Conservation (phyloP, 2,888 invertebrate species). For the Dastarcus helophoroides region DNA sequence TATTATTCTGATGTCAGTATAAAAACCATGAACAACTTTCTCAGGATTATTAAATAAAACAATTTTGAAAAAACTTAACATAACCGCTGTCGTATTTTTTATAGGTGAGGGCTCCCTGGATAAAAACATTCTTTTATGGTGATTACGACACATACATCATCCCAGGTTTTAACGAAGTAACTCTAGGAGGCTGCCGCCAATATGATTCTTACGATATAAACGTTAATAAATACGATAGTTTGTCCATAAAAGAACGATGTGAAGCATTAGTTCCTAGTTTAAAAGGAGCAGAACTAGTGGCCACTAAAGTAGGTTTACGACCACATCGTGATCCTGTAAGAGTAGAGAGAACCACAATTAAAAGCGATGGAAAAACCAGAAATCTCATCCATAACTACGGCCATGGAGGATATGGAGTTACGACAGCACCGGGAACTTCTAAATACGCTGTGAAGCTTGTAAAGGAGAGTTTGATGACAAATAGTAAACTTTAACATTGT, state of each 20-base stretch:
- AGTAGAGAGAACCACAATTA: conserved; percentile 52
- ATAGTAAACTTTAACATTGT: conserved; percentile 28
- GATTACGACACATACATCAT: conserved; percentile 80
- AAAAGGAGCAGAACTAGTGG: conserved; percentile 45
- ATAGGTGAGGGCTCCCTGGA: conserved; percentile 73
- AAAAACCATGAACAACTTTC: too few relatives aligned
- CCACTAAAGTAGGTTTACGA: conserved; percentile 65
- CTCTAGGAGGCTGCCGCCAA: conserved; percentile 77
- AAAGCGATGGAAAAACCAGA: conserved; percentile 35
- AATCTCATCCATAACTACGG: conserved; percentile 89
- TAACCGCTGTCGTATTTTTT: too few relatives aligned
- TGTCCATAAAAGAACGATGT: conserved; percentile 70
- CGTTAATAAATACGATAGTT: conserved; percentile 58
- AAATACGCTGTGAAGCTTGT: conserved; percentile 61
- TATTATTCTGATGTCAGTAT: too few relatives aligned
- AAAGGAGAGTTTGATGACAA: conserved; percentile 40
- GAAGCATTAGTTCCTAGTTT: conserved; percentile 60
- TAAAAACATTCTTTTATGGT: conserved; percentile 78
- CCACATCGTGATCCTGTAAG: conserved; percentile 67
- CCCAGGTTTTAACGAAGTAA: conserved; percentile 61
- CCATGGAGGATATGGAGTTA: conserved; percentile 89
- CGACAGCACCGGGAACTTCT: conserved; percentile 79
- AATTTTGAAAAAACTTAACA: too few relatives aligned
- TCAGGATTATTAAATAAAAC: too few relatives aligned
- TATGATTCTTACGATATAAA: conserved; percentile 63